A percentile compares a stretch with the other conserved stretches of the same genome.
Evolutionary conservation across 2,797 vertebrate genomes (phyloP).

Genomic region (Enteromius afrohamiltoni): DNA sequence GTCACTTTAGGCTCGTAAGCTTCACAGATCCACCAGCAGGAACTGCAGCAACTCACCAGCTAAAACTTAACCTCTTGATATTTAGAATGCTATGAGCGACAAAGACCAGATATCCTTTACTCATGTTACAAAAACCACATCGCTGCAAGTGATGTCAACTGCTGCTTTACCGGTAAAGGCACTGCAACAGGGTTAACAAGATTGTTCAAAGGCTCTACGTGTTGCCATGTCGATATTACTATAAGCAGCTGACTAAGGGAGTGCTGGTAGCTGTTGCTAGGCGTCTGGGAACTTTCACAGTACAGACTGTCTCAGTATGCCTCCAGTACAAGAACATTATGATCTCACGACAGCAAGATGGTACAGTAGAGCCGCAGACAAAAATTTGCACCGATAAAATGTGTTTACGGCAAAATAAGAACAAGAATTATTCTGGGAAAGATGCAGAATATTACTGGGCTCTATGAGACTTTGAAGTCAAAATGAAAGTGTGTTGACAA

Average conservation of each 20-base stretch:
- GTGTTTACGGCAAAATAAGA: background rate
- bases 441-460: background rate
- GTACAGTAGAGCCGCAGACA: slow-evolving; percentile 12
- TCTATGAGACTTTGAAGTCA: slow-evolving; percentile 17
- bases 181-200: slow-evolving; percentile 24
- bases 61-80: background rate
- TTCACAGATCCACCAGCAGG: background rate
- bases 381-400: slow-evolving; percentile 12
- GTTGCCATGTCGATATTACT: slow-evolving; percentile 54
- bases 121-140: background rate
- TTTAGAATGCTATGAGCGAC: background rate
- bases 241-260: slow-evolving; percentile 43
- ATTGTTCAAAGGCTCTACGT: slow-evolving; percentile 40
- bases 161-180: background rate
- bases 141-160: background rate
- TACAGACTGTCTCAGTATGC: slow-evolving; percentile 52
- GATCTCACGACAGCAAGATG: slow-evolving; percentile 42
- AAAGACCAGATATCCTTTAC: background rate
- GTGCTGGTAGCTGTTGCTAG: slow-evolving; percentile 59
- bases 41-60: background rate
- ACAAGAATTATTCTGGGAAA: background rate
- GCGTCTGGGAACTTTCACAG: slow-evolving; percentile 57
- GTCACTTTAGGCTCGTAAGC: background rate
- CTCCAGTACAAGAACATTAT: slow-evolving; percentile 51
- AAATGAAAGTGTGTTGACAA: slow-evolving; percentile 5